Conservation (phyloP, 2,888 invertebrate genomes). For the Phytoseiulus persimilis region DNA sequence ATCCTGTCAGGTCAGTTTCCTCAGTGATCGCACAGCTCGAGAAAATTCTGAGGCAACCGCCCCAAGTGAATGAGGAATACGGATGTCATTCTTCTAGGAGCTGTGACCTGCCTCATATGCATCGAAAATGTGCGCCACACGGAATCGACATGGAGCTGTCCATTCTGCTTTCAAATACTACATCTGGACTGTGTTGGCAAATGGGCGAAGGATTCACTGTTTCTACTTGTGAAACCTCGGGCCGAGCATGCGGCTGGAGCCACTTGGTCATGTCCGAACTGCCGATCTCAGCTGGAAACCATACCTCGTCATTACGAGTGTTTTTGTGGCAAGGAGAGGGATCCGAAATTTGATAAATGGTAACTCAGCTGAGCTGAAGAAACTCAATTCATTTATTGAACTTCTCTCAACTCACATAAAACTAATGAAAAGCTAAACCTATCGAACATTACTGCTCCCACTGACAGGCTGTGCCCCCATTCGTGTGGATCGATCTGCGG, state of each 20-base stretch:
- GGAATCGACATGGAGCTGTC: slow-evolving; percentile 81
- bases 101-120: slow-evolving; percentile 71
- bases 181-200: slow-evolving; percentile 81
- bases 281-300: slow-evolving; percentile 68
- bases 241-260: background rate
- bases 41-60: no score
- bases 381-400: no score
- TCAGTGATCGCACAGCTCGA: background rate
- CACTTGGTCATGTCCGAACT: slow-evolving; percentile 93
- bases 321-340: slow-evolving; percentile 72
- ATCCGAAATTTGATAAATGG: slow-evolving; percentile 61
- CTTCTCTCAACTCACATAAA: no score
- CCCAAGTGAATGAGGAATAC: background rate
- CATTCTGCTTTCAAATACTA: slow-evolving; percentile 80
- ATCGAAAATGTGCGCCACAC: slow-evolving; percentile 73
- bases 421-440: background rate
- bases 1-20: background rate
- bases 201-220: slow-evolving; percentile 61
- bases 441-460: background rate
- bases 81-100: background rate
- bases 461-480: slow-evolving; percentile 70
- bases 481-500: slow-evolving; percentile 81
- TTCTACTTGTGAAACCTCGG: background rate
- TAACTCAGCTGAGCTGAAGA: background rate
- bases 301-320: slow-evolving; percentile 75